Base-by-base conservation (phyloP, 2,113 vertebrate genomes). In the Parus major region DNA sequence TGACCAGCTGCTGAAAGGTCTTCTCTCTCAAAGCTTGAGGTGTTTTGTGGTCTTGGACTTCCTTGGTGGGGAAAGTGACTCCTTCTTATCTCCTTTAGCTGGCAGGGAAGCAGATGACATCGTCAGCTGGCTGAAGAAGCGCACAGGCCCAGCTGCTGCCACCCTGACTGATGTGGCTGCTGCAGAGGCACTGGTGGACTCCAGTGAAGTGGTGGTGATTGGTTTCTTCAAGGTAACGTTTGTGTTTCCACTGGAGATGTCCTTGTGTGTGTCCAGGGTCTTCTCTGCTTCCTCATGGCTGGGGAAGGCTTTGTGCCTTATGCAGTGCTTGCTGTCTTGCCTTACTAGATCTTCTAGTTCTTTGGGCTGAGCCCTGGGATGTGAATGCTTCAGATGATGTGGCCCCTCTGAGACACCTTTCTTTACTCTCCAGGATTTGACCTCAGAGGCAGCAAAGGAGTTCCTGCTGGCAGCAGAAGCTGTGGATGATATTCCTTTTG, bases 41-140 rank as follows among this genome's bases (percentile, higher is more conserved):
- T 39, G 4, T 2, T 61, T 46, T 57, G 56, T 61, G 49, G 23
- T 60, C 15, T 7, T 20, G 16, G 25, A 11, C 27, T 25, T 36
- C 10, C 6, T 1, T 27, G 31, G 2, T 36, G 22, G 10, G 19
- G 31, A 5, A 33, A 16, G 47, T 10, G 31, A 71, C 29, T 44
- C 1, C 16, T 75, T 82, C 6, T 71, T 93, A 3, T 77, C 57
- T 69, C 56, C 75, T 39, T 28, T 72, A 99, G 99, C 99, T 95
- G 99, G 99, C 93, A 98, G 99, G 72, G 99, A 99, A 60, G 99
- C 99, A 0, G 99, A 99, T 1, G 99, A 99, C 83, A 99, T 99
- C 0, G 97, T 99, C 82, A 98, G 84, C 96, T 99, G 99, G 99
- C 96, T 99, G 96, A 99, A 98, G 98, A 99, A 99, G 80, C 98